A percentile compares a stretch with the other conserved stretches of the same genome.
Evolutionary conservation across 2,888 invertebrate species (phyloP).

Genomic region (Trachelus stipa): DNA sequence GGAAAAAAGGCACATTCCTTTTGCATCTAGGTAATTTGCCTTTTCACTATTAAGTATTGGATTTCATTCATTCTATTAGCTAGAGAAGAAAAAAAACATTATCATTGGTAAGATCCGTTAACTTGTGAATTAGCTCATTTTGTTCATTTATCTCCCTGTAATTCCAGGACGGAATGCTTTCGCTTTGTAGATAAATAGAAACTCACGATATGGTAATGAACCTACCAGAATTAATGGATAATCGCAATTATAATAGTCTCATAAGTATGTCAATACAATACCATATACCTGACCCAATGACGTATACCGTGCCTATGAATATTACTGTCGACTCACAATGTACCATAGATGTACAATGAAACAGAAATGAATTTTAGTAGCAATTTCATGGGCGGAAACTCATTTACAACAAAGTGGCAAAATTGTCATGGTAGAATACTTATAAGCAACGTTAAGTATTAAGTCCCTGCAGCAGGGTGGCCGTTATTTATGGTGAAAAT

Average conservation of each 20-base stretch:
- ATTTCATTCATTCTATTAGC: not conserved
- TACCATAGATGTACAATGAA: not conserved
- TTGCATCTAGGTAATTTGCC: not conserved
- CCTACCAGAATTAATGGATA: not conserved
- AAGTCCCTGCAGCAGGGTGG: not conserved
- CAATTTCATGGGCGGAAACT: not conserved
- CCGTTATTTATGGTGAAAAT: slow-evolving; percentile 13
- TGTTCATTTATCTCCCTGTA: not conserved
- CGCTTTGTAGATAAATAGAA: not conserved
- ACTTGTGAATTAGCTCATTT: not conserved
- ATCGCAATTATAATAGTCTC: not conserved
- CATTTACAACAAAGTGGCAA: not conserved
- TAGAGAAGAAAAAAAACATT: not conserved
- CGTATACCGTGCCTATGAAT: not conserved
- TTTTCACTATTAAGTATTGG: not conserved
- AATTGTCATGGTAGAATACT: not conserved
- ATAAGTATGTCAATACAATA: not conserved
- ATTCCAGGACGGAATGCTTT: not conserved
- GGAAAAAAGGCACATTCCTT: not conserved
- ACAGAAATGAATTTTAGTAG: not conserved
- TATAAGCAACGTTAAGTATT: not conserved
- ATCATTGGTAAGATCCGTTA: not conserved
- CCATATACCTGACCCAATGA: not conserved
- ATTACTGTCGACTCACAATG: not conserved
- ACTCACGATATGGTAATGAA: not conserved